A percentile compares a stretch with the other conserved stretches of the same genome.
Conservation (phyloP, 2,113 vertebrate genomes). For the Columba janthina region DNA sequence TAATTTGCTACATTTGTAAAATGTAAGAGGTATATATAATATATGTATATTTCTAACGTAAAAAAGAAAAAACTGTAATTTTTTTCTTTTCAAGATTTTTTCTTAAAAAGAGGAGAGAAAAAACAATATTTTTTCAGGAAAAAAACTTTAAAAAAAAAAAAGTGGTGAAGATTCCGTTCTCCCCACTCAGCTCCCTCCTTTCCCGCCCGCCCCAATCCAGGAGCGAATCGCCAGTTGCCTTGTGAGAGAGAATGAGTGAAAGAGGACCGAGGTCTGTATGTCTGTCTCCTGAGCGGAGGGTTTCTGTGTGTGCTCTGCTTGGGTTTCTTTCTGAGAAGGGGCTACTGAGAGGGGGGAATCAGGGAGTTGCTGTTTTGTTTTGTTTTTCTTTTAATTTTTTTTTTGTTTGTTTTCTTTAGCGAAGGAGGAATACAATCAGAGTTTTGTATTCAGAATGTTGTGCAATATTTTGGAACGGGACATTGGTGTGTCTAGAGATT, state of each 20-base stretch:
- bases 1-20: conserved; percentile 89
- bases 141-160: conserved; percentile 80
- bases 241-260: conserved; percentile 37
- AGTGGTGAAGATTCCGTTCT: conserved; percentile 68
- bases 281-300: background rate
- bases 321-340: conserved; percentile 43
- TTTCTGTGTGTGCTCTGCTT: conserved; percentile 41
- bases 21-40: conserved; percentile 87
- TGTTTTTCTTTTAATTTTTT: background rate
- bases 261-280: conserved; percentile 58
- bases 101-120: conserved; percentile 80
- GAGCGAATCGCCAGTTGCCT: conserved; percentile 57
- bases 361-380: conserved; percentile 54
- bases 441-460: conserved; percentile 86
- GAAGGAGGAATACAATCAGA: conserved; percentile 80
- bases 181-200: conserved; percentile 59
- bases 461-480: conserved; percentile 87
- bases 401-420: conserved; percentile 64
- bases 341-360: conserved; percentile 44
- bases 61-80: conserved; percentile 67
- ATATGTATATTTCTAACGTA: conserved; percentile 88
- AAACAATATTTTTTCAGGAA: conserved; percentile 83
- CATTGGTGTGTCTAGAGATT: conserved; percentile 81
- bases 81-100: conserved; percentile 84
- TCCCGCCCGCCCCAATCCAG: conserved; percentile 18